Evolutionary conservation across 2,797 vertebrate species (phyloP), one percentile per base, ranked within the genome.

Genomic region (Octomys mimax): DNA sequence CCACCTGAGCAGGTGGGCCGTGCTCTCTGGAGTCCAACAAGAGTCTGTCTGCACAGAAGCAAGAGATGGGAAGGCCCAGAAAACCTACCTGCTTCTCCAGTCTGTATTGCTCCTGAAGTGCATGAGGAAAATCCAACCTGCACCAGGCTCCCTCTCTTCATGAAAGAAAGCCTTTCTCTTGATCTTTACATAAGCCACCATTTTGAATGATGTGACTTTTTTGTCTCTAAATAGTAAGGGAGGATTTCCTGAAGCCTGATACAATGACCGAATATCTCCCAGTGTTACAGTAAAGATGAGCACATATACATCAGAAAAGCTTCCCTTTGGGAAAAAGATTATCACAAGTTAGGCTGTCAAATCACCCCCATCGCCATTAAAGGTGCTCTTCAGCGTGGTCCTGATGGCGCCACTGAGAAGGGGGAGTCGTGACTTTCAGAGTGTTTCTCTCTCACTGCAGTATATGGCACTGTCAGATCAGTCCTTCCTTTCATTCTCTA

Each of bases 211-310:
- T 39, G 5, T 10, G 10, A 46, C 52, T 33, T 39, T 59, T 64
- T 78, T 84, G 89, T 86, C 73, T 14, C 52, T 71, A 96, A 94
- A 77, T 33, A 22, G n/a, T 85, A 64, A 70, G 61, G 54, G 49
- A 71, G 93, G 83, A 66, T 71, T 28, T 59, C 10, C 39, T 89
- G 31, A 95, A 92, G 68, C 46, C 71, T 95, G 62, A 89, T 66
- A 59, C 54, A 79, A 79, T 39, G 33, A 90, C 73, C n/a, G 33
- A 85, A 75, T 80, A 77, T 62, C 36, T 91, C 39, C 59, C 57
- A 80, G 26, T 64, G 8, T 61, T 94, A 2, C 66, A 93, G 78
- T 90, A 89, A 96, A 91, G 57, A 92, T 88, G 18, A 39, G 75
- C 83, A 80, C 36, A 31, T 77, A 39, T 7, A 24, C 33, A 89